Evolutionary conservation across 2,113 vertebrate genomes (phyloP).

Genomic region (Microcebus murinus): DNA sequence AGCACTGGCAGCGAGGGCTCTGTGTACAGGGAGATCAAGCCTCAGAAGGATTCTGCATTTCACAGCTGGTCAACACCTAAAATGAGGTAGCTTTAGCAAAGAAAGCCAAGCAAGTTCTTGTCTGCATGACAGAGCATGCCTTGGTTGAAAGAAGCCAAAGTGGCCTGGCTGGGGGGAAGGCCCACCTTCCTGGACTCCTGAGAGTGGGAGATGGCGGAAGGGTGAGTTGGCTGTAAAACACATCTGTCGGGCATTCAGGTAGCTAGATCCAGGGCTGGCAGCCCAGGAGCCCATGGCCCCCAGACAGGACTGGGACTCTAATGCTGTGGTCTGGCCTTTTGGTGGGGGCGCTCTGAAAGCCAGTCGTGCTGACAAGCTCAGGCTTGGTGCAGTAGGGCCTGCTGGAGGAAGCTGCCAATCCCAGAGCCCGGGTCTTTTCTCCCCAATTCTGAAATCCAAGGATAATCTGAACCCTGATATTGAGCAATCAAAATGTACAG

Average conservation of each 20-base stretch:
- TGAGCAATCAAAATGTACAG: not conserved
- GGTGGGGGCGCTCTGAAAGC: not conserved
- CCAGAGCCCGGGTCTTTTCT: not conserved
- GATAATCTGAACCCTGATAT: not conserved
- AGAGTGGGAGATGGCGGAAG: not conserved
- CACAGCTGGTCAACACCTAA: not conserved
- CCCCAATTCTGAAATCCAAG: not conserved
- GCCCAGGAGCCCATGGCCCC: not conserved
- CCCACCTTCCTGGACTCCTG: not conserved
- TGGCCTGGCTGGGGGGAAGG: not conserved
- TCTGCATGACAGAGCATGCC: not conserved
- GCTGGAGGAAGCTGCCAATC: not conserved
- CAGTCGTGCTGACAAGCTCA: not conserved
- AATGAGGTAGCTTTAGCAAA: not conserved
- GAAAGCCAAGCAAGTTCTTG: not conserved
- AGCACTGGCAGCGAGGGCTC: not conserved
- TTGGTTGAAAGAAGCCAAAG: not conserved
- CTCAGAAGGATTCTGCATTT: not conserved
- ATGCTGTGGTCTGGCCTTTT: not conserved
- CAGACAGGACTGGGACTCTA: not conserved
- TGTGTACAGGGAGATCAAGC: not conserved
- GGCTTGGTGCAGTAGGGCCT: not conserved
- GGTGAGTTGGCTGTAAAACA: not conserved
- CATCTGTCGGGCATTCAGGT: fast-evolving
- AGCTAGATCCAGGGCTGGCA: not conserved